Evolutionary conservation across 2,888 invertebrate species (phyloP).

Genomic region (Pachydiplax longipennis): DNA sequence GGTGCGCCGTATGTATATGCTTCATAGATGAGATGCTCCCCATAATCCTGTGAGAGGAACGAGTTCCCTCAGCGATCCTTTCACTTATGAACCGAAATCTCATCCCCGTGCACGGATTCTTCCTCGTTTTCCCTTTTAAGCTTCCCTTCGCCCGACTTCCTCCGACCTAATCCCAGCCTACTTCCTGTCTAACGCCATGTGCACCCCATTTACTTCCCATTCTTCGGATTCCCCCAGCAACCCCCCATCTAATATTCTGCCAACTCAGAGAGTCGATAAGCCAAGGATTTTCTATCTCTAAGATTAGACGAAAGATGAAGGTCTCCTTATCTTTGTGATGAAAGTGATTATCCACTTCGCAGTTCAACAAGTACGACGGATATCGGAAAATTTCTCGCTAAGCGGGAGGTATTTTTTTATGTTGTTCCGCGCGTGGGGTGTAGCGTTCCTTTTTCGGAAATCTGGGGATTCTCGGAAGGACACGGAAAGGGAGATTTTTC

Average conservation of each 20-base stretch:
- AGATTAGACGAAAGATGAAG: not conserved
- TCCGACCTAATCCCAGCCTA: not conserved
- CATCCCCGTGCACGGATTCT: not conserved
- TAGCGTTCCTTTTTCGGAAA: too few relatives aligned
- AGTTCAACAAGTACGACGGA: not conserved
- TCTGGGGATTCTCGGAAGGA: not conserved
- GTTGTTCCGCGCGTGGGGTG: too few relatives aligned
- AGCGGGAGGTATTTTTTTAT: not conserved
- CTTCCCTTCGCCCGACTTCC: not conserved
- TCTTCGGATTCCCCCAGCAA: not conserved
- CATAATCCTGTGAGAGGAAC: not conserved
- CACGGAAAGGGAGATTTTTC: not conserved
- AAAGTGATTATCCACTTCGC: not conserved
- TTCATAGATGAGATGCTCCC: not conserved
- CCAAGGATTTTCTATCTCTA: not conserved
- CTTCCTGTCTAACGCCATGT: constrained; percentile 15
- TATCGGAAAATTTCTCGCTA: not conserved
- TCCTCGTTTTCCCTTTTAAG: not conserved
- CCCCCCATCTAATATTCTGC: not conserved
- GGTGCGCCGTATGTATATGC: not conserved
- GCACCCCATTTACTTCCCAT: constrained; percentile 41
- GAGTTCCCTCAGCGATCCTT: not conserved
- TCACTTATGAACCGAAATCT: not conserved
- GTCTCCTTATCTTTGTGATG: not conserved
- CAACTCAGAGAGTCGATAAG: too few relatives aligned